Evolutionary conservation across 2,113 vertebrate species (phyloP).

Genomic region (Cyprinodon variegatus): DNA sequence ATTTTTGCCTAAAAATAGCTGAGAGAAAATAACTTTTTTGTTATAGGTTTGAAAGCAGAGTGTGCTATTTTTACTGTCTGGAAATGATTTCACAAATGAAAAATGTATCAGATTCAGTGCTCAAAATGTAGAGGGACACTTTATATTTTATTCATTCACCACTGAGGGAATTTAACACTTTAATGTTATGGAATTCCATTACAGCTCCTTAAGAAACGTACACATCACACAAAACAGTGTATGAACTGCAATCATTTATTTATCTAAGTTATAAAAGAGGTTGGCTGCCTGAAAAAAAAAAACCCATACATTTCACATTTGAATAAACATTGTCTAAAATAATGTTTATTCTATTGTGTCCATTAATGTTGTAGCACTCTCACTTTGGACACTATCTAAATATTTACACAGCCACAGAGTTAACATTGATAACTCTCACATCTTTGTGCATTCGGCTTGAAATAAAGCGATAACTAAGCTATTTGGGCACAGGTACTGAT

Average conservation of each 20-base stretch:
- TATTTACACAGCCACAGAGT: slow-evolving; percentile 21
- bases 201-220: slow-evolving; percentile 38
- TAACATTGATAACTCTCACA: slow-evolving; percentile 14
- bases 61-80: slow-evolving; percentile 29
- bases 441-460: slow-evolving; percentile 1
- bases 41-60: slow-evolving; percentile 20
- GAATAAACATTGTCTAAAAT: slow-evolving; percentile 14
- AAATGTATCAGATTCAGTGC: slow-evolving; percentile 56
- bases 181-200: slow-evolving; percentile 51
- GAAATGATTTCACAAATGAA: slow-evolving; percentile 57
- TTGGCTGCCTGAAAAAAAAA: slow-evolving; percentile 10
- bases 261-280: slow-evolving; percentile 27
- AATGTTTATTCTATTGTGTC: slow-evolving; percentile 7
- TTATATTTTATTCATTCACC: slow-evolving; percentile 70
- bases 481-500: background rate
- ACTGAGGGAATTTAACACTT: slow-evolving; percentile 57
- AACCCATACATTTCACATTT: slow-evolving; percentile 12
- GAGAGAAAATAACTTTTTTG: slow-evolving; percentile 24
- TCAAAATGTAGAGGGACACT: slow-evolving; percentile 38
- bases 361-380: slow-evolving; percentile 53
- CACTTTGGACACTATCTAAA: slow-evolving; percentile 30
- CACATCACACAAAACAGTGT: slow-evolving; percentile 37
- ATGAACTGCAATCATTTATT: slow-evolving; percentile 42
- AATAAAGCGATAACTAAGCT: slow-evolving; percentile 19
- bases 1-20: slow-evolving; percentile 23